Base-by-base conservation (phyloP, 2,888 invertebrate species). In the Tortricodes alternella region DNA sequence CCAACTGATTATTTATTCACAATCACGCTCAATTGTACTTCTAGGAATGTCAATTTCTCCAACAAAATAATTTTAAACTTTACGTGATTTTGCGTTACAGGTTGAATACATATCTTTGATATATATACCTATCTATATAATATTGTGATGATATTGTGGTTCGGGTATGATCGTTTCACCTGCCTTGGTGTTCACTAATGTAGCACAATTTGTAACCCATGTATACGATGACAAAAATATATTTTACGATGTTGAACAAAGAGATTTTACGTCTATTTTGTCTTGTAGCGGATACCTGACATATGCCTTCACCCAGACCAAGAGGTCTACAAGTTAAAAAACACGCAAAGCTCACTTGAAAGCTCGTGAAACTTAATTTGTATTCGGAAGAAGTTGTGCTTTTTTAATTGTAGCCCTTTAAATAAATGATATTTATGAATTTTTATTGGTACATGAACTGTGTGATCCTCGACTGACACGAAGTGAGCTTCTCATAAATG, bases 191-290 rank as follows among this genome's bases (percentile, higher is more conserved):
- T 89, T 89, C 83, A 83, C 69, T 82, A 80, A 74, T 73, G 81
- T 88, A 89, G 90, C 89, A 90, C 90, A 88, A 90, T 85, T 75
- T 88, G 90, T 85, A 90, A 90, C 89, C 88, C 77, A 90, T 88
- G 90, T 90, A 90, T 90, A 90, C 90, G 90, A 90, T 73, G 75
- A 82, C 78, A 78, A 63, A 71, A 80, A 80, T 84, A 87, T 89
- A 89, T 89, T 90, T 87, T 90, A 89, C 85, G 85, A 85, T 88
- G 89, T 90, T 90, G 73, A 84, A 75, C 68, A 74, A 81, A 80
- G 83, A 87, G 83, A 86, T 87, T 88, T 86, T 85, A 87, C 81
- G 80, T 88, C 79, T 90, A 89, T 89, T 81, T 83, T 86, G 80
- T 86, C 83, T 82, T 77, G 78, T 72, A 59, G 56, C 41, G 69